Percentiles rank a stretch among this genome's conserved stretches.
These are phyloP conservation scores for Gadopsis bispinosus DNA, from an alignment of 2,797 vertebrate species.

Conservation along the genomic window DNA sequence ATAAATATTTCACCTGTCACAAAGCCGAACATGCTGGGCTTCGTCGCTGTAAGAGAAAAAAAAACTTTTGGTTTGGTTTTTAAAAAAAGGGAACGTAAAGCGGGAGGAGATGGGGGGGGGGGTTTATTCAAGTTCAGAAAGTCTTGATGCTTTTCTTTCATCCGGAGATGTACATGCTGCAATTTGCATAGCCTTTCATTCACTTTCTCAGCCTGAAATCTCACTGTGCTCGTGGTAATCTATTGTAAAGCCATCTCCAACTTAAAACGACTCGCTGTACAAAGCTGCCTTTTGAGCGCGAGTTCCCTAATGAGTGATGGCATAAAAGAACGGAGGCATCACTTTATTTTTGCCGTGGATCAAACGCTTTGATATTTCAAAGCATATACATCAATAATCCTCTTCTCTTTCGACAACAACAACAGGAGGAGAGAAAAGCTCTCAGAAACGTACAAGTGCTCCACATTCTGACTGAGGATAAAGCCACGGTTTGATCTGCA, in stretches of 20 bases:
- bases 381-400: constrained; percentile 66
- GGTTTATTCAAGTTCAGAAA: constrained; percentile 57
- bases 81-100: constrained; percentile 29
- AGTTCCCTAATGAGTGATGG: constrained; percentile 62
- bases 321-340: constrained; percentile 62
- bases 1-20: constrained; percentile 74
- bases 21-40: constrained; percentile 36
- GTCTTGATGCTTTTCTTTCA: constrained; percentile 45
- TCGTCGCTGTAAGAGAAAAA: constrained; percentile 7
- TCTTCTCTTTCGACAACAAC: constrained; percentile 48
- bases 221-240: constrained; percentile 51
- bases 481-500: constrained; percentile 54
- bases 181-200: constrained; percentile 66
- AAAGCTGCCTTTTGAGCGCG: constrained; percentile 63
- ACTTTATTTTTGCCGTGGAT: constrained; percentile 54
- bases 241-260: constrained; percentile 63
- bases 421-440: constrained; percentile 8
- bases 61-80: constrained; percentile 25
- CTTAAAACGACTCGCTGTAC: constrained; percentile 52
- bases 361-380: constrained; percentile 70
- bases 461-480: constrained; percentile 37
- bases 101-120: neutral
- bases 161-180: constrained; percentile 54
- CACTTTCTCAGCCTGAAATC: constrained; percentile 38
- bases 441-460: constrained; percentile 34